phyloP scores from a whole-genome alignment of 1,140 invertebrate species.

The Meloidogyne floridensis region DNA sequence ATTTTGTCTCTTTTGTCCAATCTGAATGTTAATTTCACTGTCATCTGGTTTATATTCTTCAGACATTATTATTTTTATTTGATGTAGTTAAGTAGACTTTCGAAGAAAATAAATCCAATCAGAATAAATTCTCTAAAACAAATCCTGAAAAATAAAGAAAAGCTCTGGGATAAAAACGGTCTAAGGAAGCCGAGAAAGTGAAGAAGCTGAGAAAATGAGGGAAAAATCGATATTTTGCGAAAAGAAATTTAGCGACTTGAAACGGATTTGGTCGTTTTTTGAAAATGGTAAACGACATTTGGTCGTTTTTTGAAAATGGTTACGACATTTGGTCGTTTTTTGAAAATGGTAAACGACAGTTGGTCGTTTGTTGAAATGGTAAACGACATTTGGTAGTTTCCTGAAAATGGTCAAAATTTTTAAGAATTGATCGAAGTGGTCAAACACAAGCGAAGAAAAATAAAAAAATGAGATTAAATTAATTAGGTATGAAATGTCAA shows the following conservation, averaged over 20 bases:
- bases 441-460: neutral
- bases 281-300: too few species aligned
- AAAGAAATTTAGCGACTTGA: too few species aligned
- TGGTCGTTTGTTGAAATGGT: too few species aligned
- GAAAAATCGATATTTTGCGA: neutral
- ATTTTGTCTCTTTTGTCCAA: conserved; percentile 56
- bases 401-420: too few species aligned
- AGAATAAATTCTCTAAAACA: neutral
- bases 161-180: neutral
- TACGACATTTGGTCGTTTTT: too few species aligned
- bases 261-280: too few species aligned
- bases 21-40: neutral
- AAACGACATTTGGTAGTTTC: too few species aligned
- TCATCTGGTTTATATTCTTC: conserved; percentile 34
- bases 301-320: too few species aligned
- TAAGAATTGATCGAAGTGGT: too few species aligned
- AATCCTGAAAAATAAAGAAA: neutral
- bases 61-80: conserved; percentile 5
- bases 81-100: neutral
- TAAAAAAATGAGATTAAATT: neutral
- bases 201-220: neutral
- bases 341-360: too few species aligned
- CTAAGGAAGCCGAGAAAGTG: neutral
- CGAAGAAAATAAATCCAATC: too few species aligned
- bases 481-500: neutral